phyloP scores from a whole-genome alignment of 2,113 vertebrate species.

The Heterotis niloticus region DNA sequence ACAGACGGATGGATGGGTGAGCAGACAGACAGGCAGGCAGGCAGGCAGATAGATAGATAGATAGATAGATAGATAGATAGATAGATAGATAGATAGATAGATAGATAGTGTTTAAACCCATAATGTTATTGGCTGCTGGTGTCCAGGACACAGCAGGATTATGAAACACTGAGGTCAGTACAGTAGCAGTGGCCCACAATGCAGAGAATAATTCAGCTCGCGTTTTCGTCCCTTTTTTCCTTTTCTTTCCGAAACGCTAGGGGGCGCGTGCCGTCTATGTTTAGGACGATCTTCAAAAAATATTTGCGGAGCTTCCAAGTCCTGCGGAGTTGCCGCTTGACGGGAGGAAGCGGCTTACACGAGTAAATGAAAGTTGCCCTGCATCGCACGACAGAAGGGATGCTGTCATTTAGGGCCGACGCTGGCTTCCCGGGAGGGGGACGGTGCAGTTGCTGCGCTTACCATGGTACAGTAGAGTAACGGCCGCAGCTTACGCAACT shows the following conservation, averaged over 20 bases:
- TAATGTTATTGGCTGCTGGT: too few relatives aligned
- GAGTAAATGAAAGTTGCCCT: too few relatives aligned
- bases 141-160: neutral
- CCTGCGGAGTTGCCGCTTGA: neutral
- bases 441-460: neutral
- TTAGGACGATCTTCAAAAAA: conserved; percentile 32
- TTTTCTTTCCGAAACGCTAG: conserved; percentile 56
- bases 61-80: too few relatives aligned
- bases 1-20: too few relatives aligned
- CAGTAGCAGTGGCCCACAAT: neutral
- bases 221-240: too few relatives aligned
- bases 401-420: too few relatives aligned
- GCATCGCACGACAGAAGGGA: too few relatives aligned
- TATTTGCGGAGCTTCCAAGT: conserved; percentile 7
- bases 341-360: neutral
- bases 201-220: neutral
- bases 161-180: neutral
- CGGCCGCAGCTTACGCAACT: conserved; percentile 36
- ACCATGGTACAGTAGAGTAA: neutral
- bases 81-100: too few relatives aligned
- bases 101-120: too few relatives aligned
- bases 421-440: neutral
- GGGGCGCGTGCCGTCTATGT: conserved; percentile 66
- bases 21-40: too few relatives aligned
- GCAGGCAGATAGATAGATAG: too few relatives aligned